A percentile compares a stretch with the other conserved stretches of the same genome.
These are phyloP conservation scores for Oedothorax gibbosus DNA, from an alignment of 1,140 invertebrate genomes.

Conservation along the genomic window DNA sequence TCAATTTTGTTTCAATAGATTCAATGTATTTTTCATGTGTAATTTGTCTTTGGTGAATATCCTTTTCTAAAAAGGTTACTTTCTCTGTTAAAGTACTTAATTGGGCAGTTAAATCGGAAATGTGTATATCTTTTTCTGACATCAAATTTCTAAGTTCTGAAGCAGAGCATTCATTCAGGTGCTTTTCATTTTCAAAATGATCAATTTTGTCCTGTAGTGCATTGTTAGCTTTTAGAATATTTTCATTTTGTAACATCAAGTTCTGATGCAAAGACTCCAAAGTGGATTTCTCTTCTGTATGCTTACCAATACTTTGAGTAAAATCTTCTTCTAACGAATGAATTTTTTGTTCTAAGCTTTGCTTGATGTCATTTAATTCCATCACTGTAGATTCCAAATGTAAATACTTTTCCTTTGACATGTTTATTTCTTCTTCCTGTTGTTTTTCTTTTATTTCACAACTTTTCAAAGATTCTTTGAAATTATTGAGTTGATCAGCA, in stretches of 20 bases:
- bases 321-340: not conserved
- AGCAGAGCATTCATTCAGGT: too few relatives aligned
- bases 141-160: not conserved
- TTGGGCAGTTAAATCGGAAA: not conserved
- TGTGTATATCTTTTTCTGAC: not conserved
- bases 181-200: slow-evolving; percentile 1
- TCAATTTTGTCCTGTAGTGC: not conserved
- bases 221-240: not conserved
- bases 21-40: not conserved
- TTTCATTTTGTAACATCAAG: not conserved
- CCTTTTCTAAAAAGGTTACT: not conserved
- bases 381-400: not conserved
- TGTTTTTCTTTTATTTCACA: not conserved
- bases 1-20: slow-evolving; percentile 15
- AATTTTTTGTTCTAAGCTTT: not conserved
- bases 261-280: not conserved
- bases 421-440: not conserved
- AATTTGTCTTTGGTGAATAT: not conserved
- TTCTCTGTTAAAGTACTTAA: not conserved
- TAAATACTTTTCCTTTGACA: not conserved
- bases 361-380: not conserved
- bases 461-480: not conserved
- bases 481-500: not conserved
- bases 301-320: not conserved
- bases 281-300: slow-evolving; percentile 8